phyloP scores from a whole-genome alignment of 64 coral and sea anemone genomes.

The Pocillopora damicornis region DNA sequence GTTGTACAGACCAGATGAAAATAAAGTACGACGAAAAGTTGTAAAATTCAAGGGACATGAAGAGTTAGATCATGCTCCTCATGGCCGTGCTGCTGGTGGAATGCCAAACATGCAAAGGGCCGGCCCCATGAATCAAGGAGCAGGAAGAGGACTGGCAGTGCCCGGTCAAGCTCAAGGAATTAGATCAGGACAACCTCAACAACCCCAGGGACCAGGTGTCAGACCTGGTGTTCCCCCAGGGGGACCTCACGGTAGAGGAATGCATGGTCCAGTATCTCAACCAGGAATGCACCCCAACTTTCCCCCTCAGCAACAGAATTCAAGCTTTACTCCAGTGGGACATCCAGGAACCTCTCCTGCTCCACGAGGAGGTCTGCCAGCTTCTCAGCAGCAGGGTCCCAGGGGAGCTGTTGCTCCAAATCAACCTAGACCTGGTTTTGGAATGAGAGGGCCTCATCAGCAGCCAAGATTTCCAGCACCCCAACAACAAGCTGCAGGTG shows the following conservation, averaged over 20 bases:
- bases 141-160: slow-evolving; percentile 47
- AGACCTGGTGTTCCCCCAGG: slow-evolving; percentile 37
- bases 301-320: slow-evolving; percentile 7
- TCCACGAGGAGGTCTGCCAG: slow-evolving; percentile 27
- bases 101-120: slow-evolving; percentile 41
- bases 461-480: slow-evolving; percentile 34
- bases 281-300: slow-evolving; percentile 29
- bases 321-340: slow-evolving; percentile 32
- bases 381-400: slow-evolving; percentile 36
- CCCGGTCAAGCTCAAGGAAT: slow-evolving; percentile 25
- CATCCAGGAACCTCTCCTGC: slow-evolving; percentile 30
- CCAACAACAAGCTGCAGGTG: slow-evolving; percentile 50
- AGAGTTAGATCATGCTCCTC: slow-evolving; percentile 41
- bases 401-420: slow-evolving; percentile 31
- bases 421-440: slow-evolving; percentile 46
- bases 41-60: slow-evolving; percentile 63
- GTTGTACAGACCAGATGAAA: slow-evolving; percentile 60
- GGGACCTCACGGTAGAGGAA: slow-evolving; percentile 27
- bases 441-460: slow-evolving; percentile 40
- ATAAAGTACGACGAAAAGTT: slow-evolving; percentile 74
- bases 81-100: slow-evolving; percentile 6
- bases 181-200: slow-evolving; percentile 50
- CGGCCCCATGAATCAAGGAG: slow-evolving; percentile 47
- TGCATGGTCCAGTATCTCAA: slow-evolving; percentile 2
- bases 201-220: slow-evolving; percentile 28